Evolutionary conservation across 2,888 invertebrate genomes (phyloP).

Genomic region (Tetramorium bicarinatum): DNA sequence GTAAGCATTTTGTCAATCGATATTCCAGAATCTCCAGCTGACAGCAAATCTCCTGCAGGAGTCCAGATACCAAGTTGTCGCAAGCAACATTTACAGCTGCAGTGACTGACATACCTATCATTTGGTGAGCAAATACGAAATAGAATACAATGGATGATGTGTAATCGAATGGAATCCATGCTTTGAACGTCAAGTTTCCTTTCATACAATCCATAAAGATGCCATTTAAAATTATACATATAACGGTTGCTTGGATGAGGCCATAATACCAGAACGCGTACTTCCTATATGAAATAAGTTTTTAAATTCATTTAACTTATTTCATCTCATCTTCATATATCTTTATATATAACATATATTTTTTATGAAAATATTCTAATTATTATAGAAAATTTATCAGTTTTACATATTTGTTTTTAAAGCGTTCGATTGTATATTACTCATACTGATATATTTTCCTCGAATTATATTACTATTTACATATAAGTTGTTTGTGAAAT

Average conservation of each 20-base stretch:
- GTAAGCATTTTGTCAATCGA: constrained; percentile 38
- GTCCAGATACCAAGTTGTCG: constrained; percentile 75
- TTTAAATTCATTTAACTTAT: too few species aligned
- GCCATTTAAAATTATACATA: constrained; percentile 57
- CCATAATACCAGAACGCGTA: constrained; percentile 49
- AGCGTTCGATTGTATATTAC: background rate
- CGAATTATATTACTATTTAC: background rate
- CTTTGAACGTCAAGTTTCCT: constrained; percentile 48
- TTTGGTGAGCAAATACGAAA: constrained; percentile 67
- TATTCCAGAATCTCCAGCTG: constrained; percentile 76
- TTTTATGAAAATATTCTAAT: background rate
- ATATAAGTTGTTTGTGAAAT: background rate
- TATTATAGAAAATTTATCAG: background rate
- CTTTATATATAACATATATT: constrained; percentile 18
- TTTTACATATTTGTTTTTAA: background rate
- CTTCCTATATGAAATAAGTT: too few species aligned
- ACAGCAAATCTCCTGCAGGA: constrained; percentile 73
- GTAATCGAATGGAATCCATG: constrained; percentile 70
- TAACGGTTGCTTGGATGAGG: constrained; percentile 55
- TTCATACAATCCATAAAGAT: constrained; percentile 40
- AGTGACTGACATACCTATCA: constrained; percentile 56
- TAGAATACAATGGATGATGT: constrained; percentile 29
- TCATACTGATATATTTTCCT: background rate
- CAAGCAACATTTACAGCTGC: constrained; percentile 73
- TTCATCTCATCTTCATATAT: too few species aligned